Base-by-base conservation (phyloP, 2,797 vertebrate species). In the Lepus oiostolus region DNA sequence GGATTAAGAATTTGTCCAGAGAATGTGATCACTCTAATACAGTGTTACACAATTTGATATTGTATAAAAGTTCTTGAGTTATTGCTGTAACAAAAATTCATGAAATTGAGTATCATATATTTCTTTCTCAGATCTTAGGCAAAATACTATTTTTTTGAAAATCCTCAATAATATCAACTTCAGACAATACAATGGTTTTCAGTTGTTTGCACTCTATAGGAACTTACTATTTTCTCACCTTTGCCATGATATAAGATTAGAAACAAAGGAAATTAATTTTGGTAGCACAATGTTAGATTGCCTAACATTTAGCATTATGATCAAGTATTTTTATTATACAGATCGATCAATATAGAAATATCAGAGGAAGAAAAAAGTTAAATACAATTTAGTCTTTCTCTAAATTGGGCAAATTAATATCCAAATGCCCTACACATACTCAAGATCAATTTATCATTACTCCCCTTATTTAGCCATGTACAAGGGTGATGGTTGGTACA, bases 261-360 rank as follows among this genome's bases (percentile, higher is more conserved):
- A 84, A 74, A 54, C n/a, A 32, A 83, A 79, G 5, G 79, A 79
- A 74, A 7, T 42, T 38, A 74, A 90, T 84, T 93, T 94, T 83
- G 24, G 32, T 95, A 38, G 19, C 21, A 68, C 62, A 22, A 47
- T 74, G 79, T 77, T 82, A 77, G 54, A 82, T 60, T 50, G 70
- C 22, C 54, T 81, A 81, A 13, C 7, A 32, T 71, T 65, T 88
- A 90, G 70, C 30, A 80, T 76, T n/a, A 65, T 35, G 42, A 62
- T 52, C 30, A 42, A n/a, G 12, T 71, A 38, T 72, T 93, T 96
- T 83, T 16, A 68, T 82, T 86, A 60, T 26, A 62, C 42, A 62
- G 21, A 72, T 82, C 30, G 60, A 54, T 82, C 75, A 28, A 60
- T 91, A 67, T 30, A 85, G 67, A 91, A 65, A 91, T 7, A 80